Conservation (phyloP, 2,797 vertebrate species). For the Lithobates pipiens region DNA sequence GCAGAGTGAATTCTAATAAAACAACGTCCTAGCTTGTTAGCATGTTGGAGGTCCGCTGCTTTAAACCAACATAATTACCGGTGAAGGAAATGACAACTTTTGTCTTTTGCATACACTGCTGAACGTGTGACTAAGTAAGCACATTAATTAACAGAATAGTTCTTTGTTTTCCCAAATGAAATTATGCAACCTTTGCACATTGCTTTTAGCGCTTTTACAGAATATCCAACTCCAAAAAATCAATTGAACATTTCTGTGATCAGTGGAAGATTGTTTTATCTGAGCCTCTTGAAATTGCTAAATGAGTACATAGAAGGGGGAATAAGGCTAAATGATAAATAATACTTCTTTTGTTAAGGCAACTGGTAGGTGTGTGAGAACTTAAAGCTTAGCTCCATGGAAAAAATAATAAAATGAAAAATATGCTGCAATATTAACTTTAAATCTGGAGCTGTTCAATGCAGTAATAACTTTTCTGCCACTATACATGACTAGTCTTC, state of each 20-base stretch:
- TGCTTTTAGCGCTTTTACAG: constrained; percentile 55
- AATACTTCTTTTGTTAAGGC: background rate
- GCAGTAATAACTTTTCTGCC: too few species aligned
- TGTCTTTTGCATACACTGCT: constrained; percentile 78
- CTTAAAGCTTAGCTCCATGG: background rate
- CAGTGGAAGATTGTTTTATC: constrained; percentile 3
- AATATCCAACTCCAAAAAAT: background rate
- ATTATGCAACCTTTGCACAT: constrained; percentile 37
- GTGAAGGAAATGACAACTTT: constrained; percentile 80
- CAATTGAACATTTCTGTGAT: constrained; percentile 21
- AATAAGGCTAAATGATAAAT: background rate
- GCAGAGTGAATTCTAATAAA: constrained; percentile 83
- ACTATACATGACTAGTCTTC: too few species aligned
- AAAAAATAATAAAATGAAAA: background rate
- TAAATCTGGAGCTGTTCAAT: too few species aligned
- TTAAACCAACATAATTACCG: constrained; percentile 84
- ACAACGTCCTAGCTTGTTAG: constrained; percentile 75
- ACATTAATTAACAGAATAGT: constrained; percentile 76
- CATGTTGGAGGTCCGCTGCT: constrained; percentile 78
- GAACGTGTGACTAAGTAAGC: constrained; percentile 75
- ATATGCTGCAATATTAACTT: background rate
- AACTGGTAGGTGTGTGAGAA: background rate
- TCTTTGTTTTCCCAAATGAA: constrained; percentile 50
- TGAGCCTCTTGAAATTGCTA: background rate
- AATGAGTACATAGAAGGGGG: background rate